Evolutionary conservation across 2,797 vertebrate genomes (phyloP).

Genomic region (Peromyscus eremicus): DNA sequence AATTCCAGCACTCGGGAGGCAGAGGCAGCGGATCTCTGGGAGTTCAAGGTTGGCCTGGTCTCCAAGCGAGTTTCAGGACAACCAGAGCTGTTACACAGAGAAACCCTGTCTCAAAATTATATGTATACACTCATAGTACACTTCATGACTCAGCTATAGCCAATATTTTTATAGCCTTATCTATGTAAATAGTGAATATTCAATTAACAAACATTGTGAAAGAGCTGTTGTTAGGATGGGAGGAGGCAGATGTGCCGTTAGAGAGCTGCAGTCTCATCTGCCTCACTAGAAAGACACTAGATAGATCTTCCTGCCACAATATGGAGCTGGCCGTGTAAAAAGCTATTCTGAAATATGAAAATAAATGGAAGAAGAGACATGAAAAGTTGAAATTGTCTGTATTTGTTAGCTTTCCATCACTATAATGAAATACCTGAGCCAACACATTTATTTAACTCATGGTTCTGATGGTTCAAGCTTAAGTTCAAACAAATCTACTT

Average conservation of each 20-base stretch:
- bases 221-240: not conserved
- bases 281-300: not conserved
- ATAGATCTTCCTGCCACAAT: not conserved
- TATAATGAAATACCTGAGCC: not conserved
- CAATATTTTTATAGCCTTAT: not conserved
- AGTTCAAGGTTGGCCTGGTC: not conserved
- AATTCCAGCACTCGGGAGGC: not conserved
- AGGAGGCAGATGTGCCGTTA: not conserved
- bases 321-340: not conserved
- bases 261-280: not conserved
- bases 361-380: not conserved
- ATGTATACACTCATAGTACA: not conserved
- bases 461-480: not conserved
- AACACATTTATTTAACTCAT: not conserved
- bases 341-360: not conserved
- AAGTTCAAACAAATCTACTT: not conserved
- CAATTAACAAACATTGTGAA: not conserved
- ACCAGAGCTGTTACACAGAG: not conserved
- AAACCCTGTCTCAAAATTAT: not conserved
- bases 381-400: not conserved
- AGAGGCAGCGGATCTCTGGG: not conserved
- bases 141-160: not conserved
- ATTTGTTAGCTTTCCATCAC: not conserved
- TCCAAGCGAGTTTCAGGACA: not conserved
- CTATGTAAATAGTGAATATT: not conserved